Percentiles rank a stretch among this genome's conserved stretches.
These are phyloP conservation scores for Rhabdomys dilectus DNA, from an alignment of 2,113 vertebrate genomes.

Conservation along the genomic window DNA sequence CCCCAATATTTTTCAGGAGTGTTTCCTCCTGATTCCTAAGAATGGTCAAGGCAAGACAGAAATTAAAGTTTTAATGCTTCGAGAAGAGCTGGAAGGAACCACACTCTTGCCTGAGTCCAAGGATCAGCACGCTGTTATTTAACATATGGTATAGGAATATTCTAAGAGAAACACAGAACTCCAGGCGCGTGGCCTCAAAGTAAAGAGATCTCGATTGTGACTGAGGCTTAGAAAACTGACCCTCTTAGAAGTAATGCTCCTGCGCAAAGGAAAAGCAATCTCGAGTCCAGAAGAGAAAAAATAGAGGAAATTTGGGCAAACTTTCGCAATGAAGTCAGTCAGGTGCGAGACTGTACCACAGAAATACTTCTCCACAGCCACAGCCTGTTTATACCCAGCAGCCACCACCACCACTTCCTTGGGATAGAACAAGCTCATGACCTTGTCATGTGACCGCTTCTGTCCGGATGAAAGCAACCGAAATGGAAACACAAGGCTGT, in stretches of 20 bases:
- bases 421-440: not conserved
- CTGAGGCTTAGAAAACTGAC: slow-evolving; percentile 14
- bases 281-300: not conserved
- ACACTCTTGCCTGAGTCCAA: not conserved
- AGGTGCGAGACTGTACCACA: not conserved
- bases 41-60: not conserved
- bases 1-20: not conserved
- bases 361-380: not conserved
- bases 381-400: not conserved
- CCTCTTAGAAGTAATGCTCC: slow-evolving; percentile 4
- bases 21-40: not conserved
- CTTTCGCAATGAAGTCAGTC: not conserved
- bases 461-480: not conserved
- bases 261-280: not conserved
- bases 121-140: not conserved
- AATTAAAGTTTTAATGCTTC: not conserved
- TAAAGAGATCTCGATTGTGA: not conserved
- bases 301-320: not conserved
- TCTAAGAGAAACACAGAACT: slow-evolving; percentile 14
- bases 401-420: not conserved
- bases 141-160: not conserved
- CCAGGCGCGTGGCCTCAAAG: not conserved
- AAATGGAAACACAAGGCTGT: not conserved
- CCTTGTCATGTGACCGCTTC: not conserved
- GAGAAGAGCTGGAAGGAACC: not conserved